Conservation (phyloP, 2,797 vertebrate genomes). For the Odontamblyopus lacepedii region DNA sequence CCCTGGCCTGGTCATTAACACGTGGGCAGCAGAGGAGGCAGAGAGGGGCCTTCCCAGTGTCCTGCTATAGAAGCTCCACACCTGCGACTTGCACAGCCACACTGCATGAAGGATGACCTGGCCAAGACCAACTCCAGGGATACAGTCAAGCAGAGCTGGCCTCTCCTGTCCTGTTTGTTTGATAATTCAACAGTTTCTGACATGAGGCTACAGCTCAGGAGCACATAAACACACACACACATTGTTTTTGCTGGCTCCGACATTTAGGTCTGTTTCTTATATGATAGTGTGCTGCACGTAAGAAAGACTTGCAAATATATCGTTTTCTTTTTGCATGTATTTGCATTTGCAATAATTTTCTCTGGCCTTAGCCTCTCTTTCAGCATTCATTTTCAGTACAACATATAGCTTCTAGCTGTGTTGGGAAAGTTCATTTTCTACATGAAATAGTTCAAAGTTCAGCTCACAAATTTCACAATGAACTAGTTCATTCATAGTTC, state of each 20-base stretch:
- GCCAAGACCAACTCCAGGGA: conserved; percentile 72
- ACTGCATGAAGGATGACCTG: conserved; percentile 75
- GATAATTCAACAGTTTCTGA: conserved; percentile 75
- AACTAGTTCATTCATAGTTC: too few relatives aligned
- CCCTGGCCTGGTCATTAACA: conserved; percentile 76
- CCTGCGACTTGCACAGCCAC: conserved; percentile 71
- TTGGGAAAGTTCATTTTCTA: too few relatives aligned
- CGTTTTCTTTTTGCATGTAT: too few relatives aligned
- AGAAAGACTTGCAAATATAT: too few relatives aligned
- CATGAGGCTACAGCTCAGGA: conserved; percentile 57
- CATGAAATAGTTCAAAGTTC: too few relatives aligned
- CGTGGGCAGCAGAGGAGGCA: conserved; percentile 68
- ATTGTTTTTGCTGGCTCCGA: conserved; percentile 27
- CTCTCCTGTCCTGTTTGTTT: conserved; percentile 73
- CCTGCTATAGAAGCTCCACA: conserved; percentile 64
- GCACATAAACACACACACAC: conserved; percentile 33
- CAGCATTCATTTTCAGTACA: too few relatives aligned
- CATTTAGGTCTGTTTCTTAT: conserved; percentile 21
- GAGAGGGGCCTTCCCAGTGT: conserved; percentile 66
- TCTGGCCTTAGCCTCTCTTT: too few relatives aligned
- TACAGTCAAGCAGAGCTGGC: conserved; percentile 31
- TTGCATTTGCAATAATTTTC: too few relatives aligned
- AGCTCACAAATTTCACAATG: too few relatives aligned
- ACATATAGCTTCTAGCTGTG: too few relatives aligned
- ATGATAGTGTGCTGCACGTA: background rate